These are phyloP conservation scores for Carollia perspicillata DNA, from an alignment of 2,113 vertebrate species.

Conservation along the genomic window DNA sequence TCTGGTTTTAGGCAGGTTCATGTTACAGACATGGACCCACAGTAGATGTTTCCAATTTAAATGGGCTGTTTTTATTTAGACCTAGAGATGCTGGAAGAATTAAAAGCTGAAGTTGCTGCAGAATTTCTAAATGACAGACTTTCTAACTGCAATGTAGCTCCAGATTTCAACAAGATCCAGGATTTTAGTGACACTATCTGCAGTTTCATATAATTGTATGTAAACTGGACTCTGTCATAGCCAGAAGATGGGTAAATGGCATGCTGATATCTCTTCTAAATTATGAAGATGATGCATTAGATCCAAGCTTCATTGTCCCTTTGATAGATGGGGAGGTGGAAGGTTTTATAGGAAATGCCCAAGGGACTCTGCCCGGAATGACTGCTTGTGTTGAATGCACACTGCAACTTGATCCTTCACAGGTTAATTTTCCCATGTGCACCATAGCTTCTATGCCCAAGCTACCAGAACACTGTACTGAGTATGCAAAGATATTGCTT, in stretches of 20 bases:
- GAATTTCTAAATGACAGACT: slow-evolving; percentile 93
- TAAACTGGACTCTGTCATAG: slow-evolving; percentile 95
- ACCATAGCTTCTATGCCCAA: slow-evolving; percentile 98
- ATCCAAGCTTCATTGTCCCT: slow-evolving; percentile 95
- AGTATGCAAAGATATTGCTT: slow-evolving; percentile 94
- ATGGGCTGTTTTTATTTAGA: slow-evolving; percentile 97
- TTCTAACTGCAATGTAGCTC: slow-evolving; percentile 90
- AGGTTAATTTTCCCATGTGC: slow-evolving; percentile 99
- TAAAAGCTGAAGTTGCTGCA: slow-evolving; percentile 94
- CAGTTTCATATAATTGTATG: slow-evolving; percentile 97
- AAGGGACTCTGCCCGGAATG: slow-evolving; percentile 97
- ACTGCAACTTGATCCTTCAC: slow-evolving; percentile 94
- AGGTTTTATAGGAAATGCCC: slow-evolving; percentile 98
- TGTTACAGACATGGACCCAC: slow-evolving; percentile 98
- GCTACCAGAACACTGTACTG: slow-evolving; percentile 96
- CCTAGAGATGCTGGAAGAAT: slow-evolving; percentile 94
- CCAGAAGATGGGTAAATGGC: slow-evolving; percentile 97
- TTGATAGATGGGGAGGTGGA: slow-evolving; percentile 97
- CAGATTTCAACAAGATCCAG: slow-evolving; percentile 97
- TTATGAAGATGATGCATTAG: slow-evolving; percentile 93
- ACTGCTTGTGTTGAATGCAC: slow-evolving; percentile 97
- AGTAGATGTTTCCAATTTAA: slow-evolving; percentile 96
- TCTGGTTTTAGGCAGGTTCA: slow-evolving; percentile 96
- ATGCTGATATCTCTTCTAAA: slow-evolving; percentile 95
- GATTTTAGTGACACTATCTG: slow-evolving; percentile 94